Evolutionary conservation across 2,113 vertebrate species (phyloP).

Genomic region (Ictalurus punctatus): DNA sequence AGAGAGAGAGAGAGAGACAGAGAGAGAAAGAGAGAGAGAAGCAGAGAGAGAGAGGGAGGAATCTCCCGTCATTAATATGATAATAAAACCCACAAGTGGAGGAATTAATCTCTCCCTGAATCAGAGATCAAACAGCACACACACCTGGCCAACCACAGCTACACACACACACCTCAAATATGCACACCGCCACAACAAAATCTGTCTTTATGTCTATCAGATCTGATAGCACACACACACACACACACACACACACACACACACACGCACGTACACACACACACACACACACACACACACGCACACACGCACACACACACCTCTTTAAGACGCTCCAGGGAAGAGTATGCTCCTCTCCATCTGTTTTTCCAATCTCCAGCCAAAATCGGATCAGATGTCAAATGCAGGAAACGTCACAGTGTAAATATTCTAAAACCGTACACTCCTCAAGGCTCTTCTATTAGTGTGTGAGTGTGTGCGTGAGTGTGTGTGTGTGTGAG

Average conservation of each 20-base stretch:
- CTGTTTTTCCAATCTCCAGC: background rate
- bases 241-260: slow-evolving; percentile 20
- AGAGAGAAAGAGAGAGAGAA: background rate
- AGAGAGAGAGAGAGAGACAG: background rate
- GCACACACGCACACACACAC: background rate
- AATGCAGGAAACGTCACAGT: background rate
- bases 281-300: too few species aligned
- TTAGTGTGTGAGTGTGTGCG: too few species aligned
- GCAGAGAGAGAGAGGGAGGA: background rate
- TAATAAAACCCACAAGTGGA: slow-evolving; percentile 7
- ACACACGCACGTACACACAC: too few species aligned
- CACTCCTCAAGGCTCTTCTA: background rate
- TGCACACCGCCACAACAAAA: background rate
- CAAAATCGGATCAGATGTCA: slow-evolving; percentile 2
- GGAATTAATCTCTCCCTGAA: background rate
- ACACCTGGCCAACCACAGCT: background rate
- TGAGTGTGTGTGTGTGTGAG: background rate
- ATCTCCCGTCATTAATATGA: slow-evolving; percentile 2
- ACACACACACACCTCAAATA: background rate
- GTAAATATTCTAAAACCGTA: slow-evolving; percentile 5
- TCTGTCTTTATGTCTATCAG: too few species aligned
- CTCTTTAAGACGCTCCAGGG: background rate
- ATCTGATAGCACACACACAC: background rate
- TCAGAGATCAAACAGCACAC: slow-evolving; percentile 2
- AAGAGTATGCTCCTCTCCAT: background rate